phyloP scores from a whole-genome alignment of 2,797 vertebrate genomes.

The Staurois parvus region DNA sequence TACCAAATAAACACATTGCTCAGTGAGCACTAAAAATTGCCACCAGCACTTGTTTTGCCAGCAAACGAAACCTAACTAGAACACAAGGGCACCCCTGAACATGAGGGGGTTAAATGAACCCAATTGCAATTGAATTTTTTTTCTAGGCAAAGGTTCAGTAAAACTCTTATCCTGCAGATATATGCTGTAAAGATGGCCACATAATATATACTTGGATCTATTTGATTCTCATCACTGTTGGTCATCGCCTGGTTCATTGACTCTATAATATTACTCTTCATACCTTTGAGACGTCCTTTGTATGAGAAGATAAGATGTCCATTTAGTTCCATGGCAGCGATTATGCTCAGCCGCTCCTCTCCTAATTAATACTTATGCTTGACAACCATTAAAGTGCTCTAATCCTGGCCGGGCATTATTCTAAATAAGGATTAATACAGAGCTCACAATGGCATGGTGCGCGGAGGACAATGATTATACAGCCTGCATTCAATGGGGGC shows the following conservation, averaged over 20 bases:
- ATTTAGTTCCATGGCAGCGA: constrained; percentile 75
- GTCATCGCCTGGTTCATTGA: constrained; percentile 63
- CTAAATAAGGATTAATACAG: constrained; percentile 67
- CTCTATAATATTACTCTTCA: constrained; percentile 67
- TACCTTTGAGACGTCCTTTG: constrained; percentile 80
- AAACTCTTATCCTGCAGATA: not conserved
- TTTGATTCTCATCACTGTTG: constrained; percentile 22
- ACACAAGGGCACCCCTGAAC: too few species aligned
- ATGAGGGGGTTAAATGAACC: too few species aligned
- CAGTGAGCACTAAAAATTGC: too few species aligned
- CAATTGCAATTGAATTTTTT: not conserved
- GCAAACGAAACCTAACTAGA: too few species aligned
- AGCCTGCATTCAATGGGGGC: constrained; percentile 9
- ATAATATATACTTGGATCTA: not conserved
- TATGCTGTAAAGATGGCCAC: not conserved
- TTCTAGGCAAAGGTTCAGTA: not conserved
- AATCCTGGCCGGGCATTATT: constrained; percentile 62
- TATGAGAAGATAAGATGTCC: constrained; percentile 70
- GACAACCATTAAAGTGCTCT: constrained; percentile 66
- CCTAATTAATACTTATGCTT: constrained; percentile 75
- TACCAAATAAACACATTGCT: too few species aligned
- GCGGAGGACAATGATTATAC: not conserved
- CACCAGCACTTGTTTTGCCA: too few species aligned
- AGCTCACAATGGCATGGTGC: constrained; percentile 48
- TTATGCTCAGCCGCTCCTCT: constrained; percentile 70